Conservation (phyloP, 2,113 vertebrate species). For the Phaethon lepturus region DNA sequence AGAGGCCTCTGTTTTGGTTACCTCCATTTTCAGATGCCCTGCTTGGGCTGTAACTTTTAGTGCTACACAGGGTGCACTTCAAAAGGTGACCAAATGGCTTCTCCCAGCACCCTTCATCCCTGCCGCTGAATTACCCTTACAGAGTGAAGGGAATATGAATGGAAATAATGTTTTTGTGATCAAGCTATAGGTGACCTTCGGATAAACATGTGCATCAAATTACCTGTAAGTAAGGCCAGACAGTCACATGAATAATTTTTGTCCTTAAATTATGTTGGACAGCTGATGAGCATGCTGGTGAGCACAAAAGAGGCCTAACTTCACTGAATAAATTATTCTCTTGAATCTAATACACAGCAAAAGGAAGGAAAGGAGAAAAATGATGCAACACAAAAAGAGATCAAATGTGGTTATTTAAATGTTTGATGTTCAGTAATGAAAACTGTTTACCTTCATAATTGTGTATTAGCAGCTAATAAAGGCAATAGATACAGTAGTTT, state of each 20-base stretch:
- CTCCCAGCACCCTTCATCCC: neutral
- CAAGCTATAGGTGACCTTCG: neutral
- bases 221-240: neutral
- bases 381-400: conserved; percentile 13
- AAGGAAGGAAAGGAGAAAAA: conserved; percentile 11
- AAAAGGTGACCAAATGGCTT: conserved; percentile 18
- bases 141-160: neutral
- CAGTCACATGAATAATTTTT: no score
- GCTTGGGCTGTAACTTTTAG: neutral
- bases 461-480: conserved; percentile 78
- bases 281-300: neutral
- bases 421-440: conserved; percentile 77
- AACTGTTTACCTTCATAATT: conserved; percentile 82
- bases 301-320: neutral
- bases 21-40: neutral
- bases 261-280: neutral
- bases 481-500: conserved; percentile 83
- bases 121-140: neutral
- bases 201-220: neutral
- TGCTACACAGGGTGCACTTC: neutral
- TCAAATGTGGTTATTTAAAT: conserved; percentile 55
- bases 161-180: neutral
- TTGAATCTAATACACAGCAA: neutral
- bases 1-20: conserved; percentile 11
- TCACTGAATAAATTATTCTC: neutral